These are phyloP conservation scores for Varecia variegata DNA, from an alignment of 2,797 vertebrate species.

Conservation along the genomic window DNA sequence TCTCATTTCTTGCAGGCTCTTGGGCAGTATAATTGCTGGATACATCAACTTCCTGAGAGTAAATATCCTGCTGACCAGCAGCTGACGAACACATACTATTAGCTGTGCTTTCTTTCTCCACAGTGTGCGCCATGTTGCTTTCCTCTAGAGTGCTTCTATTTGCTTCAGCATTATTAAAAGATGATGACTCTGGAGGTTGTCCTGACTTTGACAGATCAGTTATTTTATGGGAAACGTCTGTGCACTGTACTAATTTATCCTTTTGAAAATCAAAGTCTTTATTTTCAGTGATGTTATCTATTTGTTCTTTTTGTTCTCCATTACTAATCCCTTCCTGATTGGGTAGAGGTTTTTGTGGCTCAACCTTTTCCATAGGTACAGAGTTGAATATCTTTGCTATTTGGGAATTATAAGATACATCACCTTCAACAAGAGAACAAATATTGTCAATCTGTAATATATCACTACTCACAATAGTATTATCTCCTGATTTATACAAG, in stretches of 20 bases:
- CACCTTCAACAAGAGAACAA: conserved; percentile 86
- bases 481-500: background rate
- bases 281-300: background rate
- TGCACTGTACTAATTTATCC: background rate
- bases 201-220: background rate
- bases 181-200: background rate
- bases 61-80: background rate
- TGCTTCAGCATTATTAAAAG: background rate
- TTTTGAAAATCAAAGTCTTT: conserved; percentile 30
- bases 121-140: background rate
- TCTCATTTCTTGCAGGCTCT: background rate
- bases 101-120: background rate
- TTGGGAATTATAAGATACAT: conserved; percentile 84
- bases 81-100: background rate
- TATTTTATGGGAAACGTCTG: background rate
- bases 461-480: background rate
- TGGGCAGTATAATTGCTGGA: background rate
- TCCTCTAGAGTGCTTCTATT: background rate
- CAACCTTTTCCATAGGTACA: background rate
- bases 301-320: conserved; percentile 53
- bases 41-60: background rate
- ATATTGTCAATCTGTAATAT: conserved; percentile 83
- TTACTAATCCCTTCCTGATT: conserved; percentile 10
- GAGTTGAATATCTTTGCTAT: conserved; percentile 85
- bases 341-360: background rate